A percentile compares a stretch with the other conserved stretches of the same genome.
phyloP scores from a whole-genome alignment of 2,113 vertebrate genomes.

The Bettongia penicillata region DNA sequence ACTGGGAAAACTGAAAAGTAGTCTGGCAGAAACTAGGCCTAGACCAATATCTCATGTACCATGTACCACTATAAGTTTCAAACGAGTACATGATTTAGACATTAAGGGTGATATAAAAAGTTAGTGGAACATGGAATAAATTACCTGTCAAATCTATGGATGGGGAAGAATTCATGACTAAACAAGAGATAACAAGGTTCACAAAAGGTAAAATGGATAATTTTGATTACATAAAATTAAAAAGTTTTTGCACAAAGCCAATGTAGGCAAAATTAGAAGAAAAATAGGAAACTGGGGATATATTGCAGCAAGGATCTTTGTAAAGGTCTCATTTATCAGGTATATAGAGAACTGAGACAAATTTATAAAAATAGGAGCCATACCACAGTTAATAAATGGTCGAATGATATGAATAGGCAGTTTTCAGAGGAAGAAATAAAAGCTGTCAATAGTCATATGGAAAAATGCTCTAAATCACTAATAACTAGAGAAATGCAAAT shows the following conservation, averaged over 20 bases:
- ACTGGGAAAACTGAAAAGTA: not conserved
- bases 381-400: not conserved
- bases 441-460: not conserved
- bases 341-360: not conserved
- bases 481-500: not conserved
- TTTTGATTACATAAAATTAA: not conserved
- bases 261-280: not conserved
- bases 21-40: not conserved
- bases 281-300: not conserved
- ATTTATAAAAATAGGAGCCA: not conserved
- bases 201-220: not conserved
- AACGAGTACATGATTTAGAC: not conserved
- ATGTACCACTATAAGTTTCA: not conserved
- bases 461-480: not conserved
- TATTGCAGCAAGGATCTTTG: not conserved
- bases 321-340: not conserved
- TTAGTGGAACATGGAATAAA: not conserved
- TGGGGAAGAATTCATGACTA: not conserved
- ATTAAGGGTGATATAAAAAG: not conserved
- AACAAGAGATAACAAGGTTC: not conserved
- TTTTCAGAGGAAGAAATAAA: not conserved
- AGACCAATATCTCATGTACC: not conserved
- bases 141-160: not conserved
- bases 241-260: not conserved
- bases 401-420: not conserved